Conservation (phyloP, 2,888 invertebrate genomes). For the Xestia xanthographa region DNA sequence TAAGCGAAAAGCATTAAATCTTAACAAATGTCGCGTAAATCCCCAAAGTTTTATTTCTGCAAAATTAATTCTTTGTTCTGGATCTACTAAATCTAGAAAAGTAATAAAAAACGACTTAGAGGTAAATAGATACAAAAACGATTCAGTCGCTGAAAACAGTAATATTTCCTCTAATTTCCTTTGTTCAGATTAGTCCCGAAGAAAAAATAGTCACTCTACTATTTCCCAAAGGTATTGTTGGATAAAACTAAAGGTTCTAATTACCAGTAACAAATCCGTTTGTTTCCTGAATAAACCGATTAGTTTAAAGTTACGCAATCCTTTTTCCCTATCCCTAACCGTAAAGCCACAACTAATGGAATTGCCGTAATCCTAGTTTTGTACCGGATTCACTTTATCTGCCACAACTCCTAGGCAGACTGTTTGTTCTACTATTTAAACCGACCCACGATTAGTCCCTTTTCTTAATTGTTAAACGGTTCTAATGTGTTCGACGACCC, state of each 20-base stretch:
- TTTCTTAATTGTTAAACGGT: constrained; percentile 42
- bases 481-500: too few species aligned
- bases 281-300: constrained; percentile 44
- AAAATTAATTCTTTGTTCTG: constrained; percentile 12
- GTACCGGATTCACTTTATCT: constrained; percentile 40
- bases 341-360: constrained; percentile 51
- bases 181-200: not conserved
- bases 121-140: not conserved
- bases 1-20: constrained; percentile 37
- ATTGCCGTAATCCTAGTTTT: constrained; percentile 45
- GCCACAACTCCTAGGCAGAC: constrained; percentile 24
- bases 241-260: constrained; percentile 2
- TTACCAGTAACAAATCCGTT: constrained; percentile 14
- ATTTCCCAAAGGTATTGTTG: not conserved
- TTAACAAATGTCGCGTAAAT: constrained; percentile 40
- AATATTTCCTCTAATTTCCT: not conserved
- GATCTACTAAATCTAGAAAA: not conserved
- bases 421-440: constrained; percentile 40
- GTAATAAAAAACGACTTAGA: not conserved
- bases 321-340: constrained; percentile 37
- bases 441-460: not conserved
- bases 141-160: not conserved
- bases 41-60: not conserved
- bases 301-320: constrained; percentile 40
- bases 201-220: not conserved